Base-by-base conservation (phyloP, 2,888 invertebrate genomes). In the Minunthozetes semirufus region DNA sequence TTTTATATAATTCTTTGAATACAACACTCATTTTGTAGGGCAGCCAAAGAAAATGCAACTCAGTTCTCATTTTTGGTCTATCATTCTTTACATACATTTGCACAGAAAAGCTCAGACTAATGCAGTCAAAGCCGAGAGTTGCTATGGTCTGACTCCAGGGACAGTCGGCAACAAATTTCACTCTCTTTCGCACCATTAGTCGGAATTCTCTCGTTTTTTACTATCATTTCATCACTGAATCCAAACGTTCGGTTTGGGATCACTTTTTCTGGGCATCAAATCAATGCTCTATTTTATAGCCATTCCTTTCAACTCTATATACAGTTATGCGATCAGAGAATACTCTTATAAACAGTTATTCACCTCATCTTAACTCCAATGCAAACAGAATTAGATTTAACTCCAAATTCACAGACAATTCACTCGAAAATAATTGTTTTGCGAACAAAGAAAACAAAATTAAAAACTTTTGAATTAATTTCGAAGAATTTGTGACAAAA, bases 181-280 rank as follows among this genome's bases (percentile, higher is more conserved):
- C 42, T 68, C 33, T 61, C 68, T 19, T 68, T 68, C 42, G 68
- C 68, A 46, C 68, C 68, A 68, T 68, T 68, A 68, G 68, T 68
- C 22, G 42, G 11, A 33, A 2, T 61, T 22, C 17, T 15, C 17
- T 22, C 68, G 1, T 68, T 68, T 68, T 68, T 22, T 68, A 68
- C 68, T 68, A 22, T 68, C 68, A 68, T 22, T 68, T 68, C 68
- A 68, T 46, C 68, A 42, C 42, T 68, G 42, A 19, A 68, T 68
- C 33, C 46, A 68, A 68, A 63, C 22, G 42, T 38, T 68, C 15
- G 42, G 19, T 22, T 68, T 68, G 68, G 68, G 68, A 68, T 46
- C 46, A 42, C 27, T 46, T 68, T 68, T 68, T n/a, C 46, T 22
- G 42, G 17, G 68, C 42, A 42, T 68, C 22, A 8, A 46, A 46